Base-by-base conservation (phyloP, 1,140 invertebrate genomes). In the Aphelinus atriplicis region DNA sequence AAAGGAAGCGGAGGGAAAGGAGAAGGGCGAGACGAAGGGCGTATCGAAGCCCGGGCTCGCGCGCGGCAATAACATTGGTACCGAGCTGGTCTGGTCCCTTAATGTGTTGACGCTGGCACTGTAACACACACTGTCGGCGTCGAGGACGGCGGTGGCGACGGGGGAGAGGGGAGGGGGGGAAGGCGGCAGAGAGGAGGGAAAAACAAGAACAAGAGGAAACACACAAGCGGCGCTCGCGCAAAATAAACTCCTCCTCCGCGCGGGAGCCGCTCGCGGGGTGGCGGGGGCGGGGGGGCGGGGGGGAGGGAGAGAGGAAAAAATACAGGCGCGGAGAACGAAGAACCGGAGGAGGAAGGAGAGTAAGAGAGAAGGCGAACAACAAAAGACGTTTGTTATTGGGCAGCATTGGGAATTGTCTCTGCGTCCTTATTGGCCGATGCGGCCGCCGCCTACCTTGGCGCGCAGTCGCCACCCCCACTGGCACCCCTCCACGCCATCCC, bases 351-450 rank as follows among this genome's bases (percentile, higher is more conserved):
- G 26, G 56, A 62, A 26, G 43, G 51, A 56, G 53, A 48, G 71
- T 43, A 53, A 61, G 58, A 42, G 60, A 69, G 50, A 58, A n/a
- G 66, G 73, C 42, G 48, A 87, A 87, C 87, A 88, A 88, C 87
- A 87, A 88, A 87, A 87, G 87, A 86, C 87, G 86, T 88, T 88
- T 88, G 87, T 88, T 88, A 88, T 87, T 88, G 87, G 87, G 81
- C 83, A 85, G 85, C 85, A 87, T 87, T 87, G 83, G 69, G 85
- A 87, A 87, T 88, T 87, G 86, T 88, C 87, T 85, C 84, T 75
- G 81, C 81, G 84, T 87, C 81, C 87, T 87, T 88, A 88, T 88
- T 87, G 87, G 87, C 85, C 78, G 72, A 82, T 76, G 80, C 78
- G 76, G 80, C 75, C 77, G 73, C 75, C 68, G 68, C 71, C 55